Percentiles rank a stretch among this genome's conserved stretches.
phyloP scores from a whole-genome alignment of 2,888 invertebrate species.

The Cephalotes varians region DNA sequence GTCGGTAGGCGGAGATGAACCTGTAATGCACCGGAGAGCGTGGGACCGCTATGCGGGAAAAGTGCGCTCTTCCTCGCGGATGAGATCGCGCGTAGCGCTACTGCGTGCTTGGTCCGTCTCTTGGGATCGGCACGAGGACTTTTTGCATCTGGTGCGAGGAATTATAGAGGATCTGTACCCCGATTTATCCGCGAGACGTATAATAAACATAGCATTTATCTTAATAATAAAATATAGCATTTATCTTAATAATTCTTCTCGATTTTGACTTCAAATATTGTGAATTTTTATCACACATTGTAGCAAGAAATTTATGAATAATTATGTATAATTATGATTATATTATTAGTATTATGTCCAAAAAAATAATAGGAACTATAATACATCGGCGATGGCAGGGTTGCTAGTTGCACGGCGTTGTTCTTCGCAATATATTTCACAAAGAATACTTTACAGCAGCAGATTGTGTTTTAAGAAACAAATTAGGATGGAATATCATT shows the following conservation, averaged over 20 bases:
- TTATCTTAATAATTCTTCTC: neutral
- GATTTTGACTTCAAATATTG: neutral
- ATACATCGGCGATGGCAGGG: slow-evolving; percentile 3
- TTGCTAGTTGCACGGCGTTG: slow-evolving; percentile 18
- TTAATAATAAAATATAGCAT: neutral
- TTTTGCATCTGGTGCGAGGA: neutral
- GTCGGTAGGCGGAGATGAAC: slow-evolving; percentile 77
- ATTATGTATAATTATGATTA: no score
- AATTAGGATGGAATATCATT: neutral
- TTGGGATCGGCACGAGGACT: slow-evolving; percentile 10
- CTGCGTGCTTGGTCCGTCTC: slow-evolving; percentile 24
- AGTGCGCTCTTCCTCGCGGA: slow-evolving; percentile 46
- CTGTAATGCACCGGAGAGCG: slow-evolving; percentile 76
- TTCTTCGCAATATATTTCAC: neutral
- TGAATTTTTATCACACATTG: neutral
- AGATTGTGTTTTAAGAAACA: neutral
- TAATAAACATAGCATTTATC: neutral
- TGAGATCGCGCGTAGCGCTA: slow-evolving; percentile 37
- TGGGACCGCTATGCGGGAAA: slow-evolving; percentile 70
- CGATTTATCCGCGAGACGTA: neutral
- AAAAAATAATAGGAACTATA: neutral
- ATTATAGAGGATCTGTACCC: neutral
- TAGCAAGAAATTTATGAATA: neutral
- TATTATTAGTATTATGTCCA: no score
- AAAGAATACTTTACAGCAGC: neutral